Base-by-base conservation (phyloP, 1,140 invertebrate genomes). In the Belonocnema kinseyi region DNA sequence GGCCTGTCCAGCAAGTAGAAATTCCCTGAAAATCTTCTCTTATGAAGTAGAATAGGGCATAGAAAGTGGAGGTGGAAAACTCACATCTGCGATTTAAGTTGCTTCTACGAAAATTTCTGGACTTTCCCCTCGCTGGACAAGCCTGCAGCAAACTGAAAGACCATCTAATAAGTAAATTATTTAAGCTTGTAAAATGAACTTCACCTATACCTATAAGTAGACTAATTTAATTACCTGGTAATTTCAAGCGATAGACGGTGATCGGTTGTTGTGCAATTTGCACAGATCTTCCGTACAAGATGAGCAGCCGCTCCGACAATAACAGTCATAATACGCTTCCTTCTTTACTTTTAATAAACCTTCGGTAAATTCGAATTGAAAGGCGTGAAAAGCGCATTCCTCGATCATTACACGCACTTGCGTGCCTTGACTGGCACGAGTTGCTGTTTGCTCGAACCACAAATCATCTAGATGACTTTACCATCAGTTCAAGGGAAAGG, bases 361-460 rank as follows among this genome's bases (percentile, higher is more conserved):
- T 76, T 50, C 77, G 33, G 81, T 74, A 82, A 82, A 86, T 83
- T 84, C 83, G 84, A 84, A 87, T 85, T 87, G 87, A 88, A 82
- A 85, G 86, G 85, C 87, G 86, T 88, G 85, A 87, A 88, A 86
- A 87, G 85, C 77, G 84, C 82, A 87, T 85, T 85, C 85, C 82
- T 75, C 80, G 84, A 85, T 87, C 77, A 80, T 85, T 87, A 86
- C 75, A 84, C 77, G 80, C 80, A 66, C 78, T 77, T 76, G 58
- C 77, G 73, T 53, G 40, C 14, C 17, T 26, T 17, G 53, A n/a
- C 61, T 50, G 74, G 54, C 58, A 72, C 71, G 74, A 73, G 50
- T 52, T 21, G 17, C 50, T 26, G 78, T 71, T 52, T 40, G 77
- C 72, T 73, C 76, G 79, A 75, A 79, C 82, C 83, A 88, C 86